Evolutionary conservation across 2,797 vertebrate genomes (phyloP).

Genomic region (Bovichtus diacanthus): DNA sequence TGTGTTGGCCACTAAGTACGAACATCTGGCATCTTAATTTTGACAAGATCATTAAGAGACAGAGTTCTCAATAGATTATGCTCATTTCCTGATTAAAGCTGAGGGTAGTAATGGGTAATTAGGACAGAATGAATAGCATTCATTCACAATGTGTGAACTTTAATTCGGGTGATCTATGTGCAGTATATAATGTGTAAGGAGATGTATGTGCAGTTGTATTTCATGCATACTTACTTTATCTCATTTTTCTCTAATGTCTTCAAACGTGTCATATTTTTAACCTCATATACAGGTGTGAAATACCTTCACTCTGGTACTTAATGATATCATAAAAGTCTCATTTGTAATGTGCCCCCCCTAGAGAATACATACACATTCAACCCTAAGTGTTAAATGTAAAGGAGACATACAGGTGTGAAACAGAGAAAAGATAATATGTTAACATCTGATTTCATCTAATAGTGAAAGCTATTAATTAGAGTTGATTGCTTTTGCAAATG

Average conservation of each 20-base stretch:
- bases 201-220: slow-evolving; percentile 18
- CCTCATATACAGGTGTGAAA: slow-evolving; percentile 36
- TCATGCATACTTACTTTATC: slow-evolving; percentile 22
- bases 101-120: slow-evolving; percentile 69
- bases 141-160: slow-evolving; percentile 43
- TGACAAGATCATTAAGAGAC: slow-evolving; percentile 53
- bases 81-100: slow-evolving; percentile 74
- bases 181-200: slow-evolving; percentile 19
- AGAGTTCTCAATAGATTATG: slow-evolving; percentile 63
- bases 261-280: slow-evolving; percentile 40
- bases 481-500: not conserved
- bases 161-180: slow-evolving; percentile 53
- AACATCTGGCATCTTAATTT: slow-evolving; percentile 59
- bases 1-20: slow-evolving; percentile 22
- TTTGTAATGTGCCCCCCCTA: slow-evolving; percentile 24
- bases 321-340: slow-evolving; percentile 44
- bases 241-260: slow-evolving; percentile 36
- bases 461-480: not conserved
- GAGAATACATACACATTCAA: slow-evolving; percentile 23
- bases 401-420: not conserved
- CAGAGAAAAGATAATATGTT: not conserved
- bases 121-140: slow-evolving; percentile 64
- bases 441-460: not conserved
- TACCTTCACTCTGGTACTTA: slow-evolving; percentile 36
- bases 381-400: slow-evolving; percentile 9